Evolutionary conservation across 2,888 invertebrate genomes (phyloP).

Genomic region (Acanthosepion esculentum): DNA sequence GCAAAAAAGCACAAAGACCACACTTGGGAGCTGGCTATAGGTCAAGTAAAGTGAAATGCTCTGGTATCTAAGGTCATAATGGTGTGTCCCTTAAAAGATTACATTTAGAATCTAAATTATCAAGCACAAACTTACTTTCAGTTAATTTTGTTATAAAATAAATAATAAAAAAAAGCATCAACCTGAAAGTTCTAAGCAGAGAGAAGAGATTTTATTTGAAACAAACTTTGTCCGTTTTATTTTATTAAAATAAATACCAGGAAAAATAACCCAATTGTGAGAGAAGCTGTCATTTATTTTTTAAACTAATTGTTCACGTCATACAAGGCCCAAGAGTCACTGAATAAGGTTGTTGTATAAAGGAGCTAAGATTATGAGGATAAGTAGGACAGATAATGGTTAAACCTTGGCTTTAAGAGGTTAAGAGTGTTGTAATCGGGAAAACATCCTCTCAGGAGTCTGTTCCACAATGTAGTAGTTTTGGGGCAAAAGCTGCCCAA

Average conservation of each 20-base stretch:
- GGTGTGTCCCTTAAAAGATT: neutral
- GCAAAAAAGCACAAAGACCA: too few relatives aligned
- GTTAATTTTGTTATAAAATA: neutral
- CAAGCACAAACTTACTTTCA: neutral
- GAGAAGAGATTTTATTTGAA: neutral
- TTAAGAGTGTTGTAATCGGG: too few relatives aligned
- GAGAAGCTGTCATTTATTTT: neutral
- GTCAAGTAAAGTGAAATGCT: neutral
- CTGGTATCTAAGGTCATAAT: neutral
- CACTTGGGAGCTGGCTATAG: too few relatives aligned
- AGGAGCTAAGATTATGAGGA: too few relatives aligned
- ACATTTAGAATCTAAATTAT: neutral
- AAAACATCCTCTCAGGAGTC: too few relatives aligned
- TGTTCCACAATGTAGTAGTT: too few relatives aligned
- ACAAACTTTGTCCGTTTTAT: neutral
- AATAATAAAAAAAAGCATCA: neutral
- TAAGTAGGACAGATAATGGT: too few relatives aligned
- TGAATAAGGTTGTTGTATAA: too few relatives aligned
- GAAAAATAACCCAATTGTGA: neutral
- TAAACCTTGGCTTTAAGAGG: too few relatives aligned
- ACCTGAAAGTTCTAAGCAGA: neutral
- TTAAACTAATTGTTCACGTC: too few relatives aligned
- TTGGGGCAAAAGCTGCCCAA: too few relatives aligned
- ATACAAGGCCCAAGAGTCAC: too few relatives aligned
- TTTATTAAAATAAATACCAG: neutral